Conservation (phyloP, 2,797 vertebrate species). For the Amblyraja radiata region DNA sequence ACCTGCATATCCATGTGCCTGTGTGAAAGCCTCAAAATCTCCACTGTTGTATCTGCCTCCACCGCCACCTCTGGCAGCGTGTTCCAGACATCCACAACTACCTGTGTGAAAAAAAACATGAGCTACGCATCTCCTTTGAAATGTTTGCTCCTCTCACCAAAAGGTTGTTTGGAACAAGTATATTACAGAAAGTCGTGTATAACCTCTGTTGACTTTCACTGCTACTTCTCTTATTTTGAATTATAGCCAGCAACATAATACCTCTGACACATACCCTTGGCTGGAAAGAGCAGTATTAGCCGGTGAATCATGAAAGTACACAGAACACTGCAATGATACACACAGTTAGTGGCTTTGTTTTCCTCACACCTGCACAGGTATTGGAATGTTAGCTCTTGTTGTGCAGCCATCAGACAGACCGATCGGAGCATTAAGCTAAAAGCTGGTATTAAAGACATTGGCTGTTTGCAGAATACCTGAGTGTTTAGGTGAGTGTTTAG, state of each 20-base stretch:
- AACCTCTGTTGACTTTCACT: neutral
- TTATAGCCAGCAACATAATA: neutral
- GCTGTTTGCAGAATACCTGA: neutral
- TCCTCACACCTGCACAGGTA: neutral
- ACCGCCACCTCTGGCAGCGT: too few relatives aligned
- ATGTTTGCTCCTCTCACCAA: too few relatives aligned
- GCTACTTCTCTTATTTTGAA: neutral
- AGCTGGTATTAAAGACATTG: neutral
- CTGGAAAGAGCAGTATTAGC: neutral
- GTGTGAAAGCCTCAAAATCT: too few relatives aligned
- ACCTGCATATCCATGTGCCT: too few relatives aligned
- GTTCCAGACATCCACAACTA: too few relatives aligned
- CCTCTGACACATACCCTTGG: neutral
- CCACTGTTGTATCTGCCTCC: too few relatives aligned
- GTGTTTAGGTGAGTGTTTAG: neutral
- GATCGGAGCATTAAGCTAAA: neutral
- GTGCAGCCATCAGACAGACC: neutral
- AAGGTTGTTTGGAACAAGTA: neutral
- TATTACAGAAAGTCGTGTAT: neutral
- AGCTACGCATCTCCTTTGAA: too few relatives aligned
- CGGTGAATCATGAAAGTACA: neutral
- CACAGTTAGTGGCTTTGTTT: conserved; percentile 24
- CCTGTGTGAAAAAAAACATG: too few relatives aligned
- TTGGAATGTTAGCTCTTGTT: neutral
- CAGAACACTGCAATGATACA: neutral